Base-by-base conservation (phyloP, 2,888 invertebrate genomes). In the Brachyopa scutellaris region DNA sequence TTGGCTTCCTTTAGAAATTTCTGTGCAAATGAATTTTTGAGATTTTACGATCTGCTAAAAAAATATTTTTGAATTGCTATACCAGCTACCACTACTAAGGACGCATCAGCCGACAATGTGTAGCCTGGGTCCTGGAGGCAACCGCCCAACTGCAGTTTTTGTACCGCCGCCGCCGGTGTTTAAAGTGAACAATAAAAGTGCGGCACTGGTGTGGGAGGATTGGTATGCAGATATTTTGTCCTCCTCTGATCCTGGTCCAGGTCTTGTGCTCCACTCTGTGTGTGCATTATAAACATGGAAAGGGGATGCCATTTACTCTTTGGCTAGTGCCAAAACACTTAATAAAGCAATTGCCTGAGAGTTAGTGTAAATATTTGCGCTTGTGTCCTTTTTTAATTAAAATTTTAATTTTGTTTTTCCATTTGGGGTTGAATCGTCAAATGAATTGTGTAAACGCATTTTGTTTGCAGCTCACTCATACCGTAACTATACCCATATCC, bases 351-450 rank as follows among this genome's bases (percentile, higher is more conserved):
- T 82, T 82, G 82, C 77, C 82, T 70, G 77, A 47, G 77, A 82
- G 82, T 77, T 82, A 77, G 82, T 82, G 82, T 77, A 82, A 82
- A 82, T 82, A 82, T 82, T 82, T 82, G 70, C 82, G 77, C 82
- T 82, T 77, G 82, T 82, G 82, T 82, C 82, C 70, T 82, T 82
- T 82, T 82, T 82, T 82, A 82, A 82, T 82, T 82, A 82, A 82
- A 82, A 82, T 72, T 82, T 82, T 82, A 82, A 82, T 82, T 82
- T 77, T 82, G 82, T 72, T 82, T 77, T 77, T 77, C 70, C 72
- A 82, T 82, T 82, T 82, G 82, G 70, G 82, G 82, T 77, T 61
- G 77, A 82, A 72, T 77, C 66, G 70, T 82, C 82, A 82, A 82
- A 82, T 82, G 82, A 82, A 72, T 82, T 82, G 82, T 82, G 77